These are phyloP conservation scores for Chroicocephalus ridibundus DNA, from an alignment of 2,113 vertebrate species.

Conservation along the genomic window DNA sequence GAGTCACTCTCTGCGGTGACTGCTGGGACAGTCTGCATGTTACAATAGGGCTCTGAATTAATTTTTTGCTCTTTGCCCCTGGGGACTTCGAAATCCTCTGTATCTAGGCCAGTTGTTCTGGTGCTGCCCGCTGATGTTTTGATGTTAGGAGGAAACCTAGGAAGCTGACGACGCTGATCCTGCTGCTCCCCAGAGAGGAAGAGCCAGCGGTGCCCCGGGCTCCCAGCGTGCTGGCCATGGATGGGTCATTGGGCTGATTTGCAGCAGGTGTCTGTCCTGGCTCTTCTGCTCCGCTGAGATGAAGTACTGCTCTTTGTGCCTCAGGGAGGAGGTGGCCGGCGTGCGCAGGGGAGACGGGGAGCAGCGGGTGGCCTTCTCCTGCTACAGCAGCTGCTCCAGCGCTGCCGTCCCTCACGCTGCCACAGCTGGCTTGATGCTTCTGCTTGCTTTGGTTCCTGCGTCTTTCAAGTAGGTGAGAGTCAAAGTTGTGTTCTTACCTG, in stretches of 20 bases:
- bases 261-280: background rate
- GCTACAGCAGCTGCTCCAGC: background rate
- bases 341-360: background rate
- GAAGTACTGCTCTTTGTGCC: background rate
- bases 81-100: background rate
- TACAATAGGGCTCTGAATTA: background rate
- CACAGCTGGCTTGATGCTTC: background rate
- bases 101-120: background rate
- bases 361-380: background rate
- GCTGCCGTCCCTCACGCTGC: background rate
- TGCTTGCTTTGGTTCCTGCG: background rate
- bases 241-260: background rate
- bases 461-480: background rate
- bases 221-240: accelerated
- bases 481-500: background rate
- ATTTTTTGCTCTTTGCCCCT: background rate
- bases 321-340: accelerated
- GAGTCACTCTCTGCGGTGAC: background rate
- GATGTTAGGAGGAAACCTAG: background rate
- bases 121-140: background rate
- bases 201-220: accelerated
- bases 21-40: background rate
- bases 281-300: background rate
- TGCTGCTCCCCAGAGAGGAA: background rate
- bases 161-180: background rate